Evolutionary conservation across 1,140 invertebrate genomes (phyloP), one percentile per base, ranked within the genome.

Genomic region (Antheraea mylitta): DNA sequence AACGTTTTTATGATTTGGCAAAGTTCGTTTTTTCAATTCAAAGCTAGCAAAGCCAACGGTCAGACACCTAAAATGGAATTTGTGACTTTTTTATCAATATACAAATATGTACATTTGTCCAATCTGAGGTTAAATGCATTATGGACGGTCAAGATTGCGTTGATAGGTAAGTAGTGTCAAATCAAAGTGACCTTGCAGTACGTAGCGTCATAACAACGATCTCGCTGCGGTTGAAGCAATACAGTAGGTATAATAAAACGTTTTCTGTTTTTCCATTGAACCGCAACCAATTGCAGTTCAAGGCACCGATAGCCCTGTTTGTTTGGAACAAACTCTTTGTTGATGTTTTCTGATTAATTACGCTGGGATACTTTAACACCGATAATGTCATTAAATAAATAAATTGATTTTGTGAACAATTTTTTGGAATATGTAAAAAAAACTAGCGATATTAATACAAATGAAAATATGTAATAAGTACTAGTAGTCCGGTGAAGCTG

Each of bases 141-240:
- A 42, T 11, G 38, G 7, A 42, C 38, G 62, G 67, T 18, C 45
- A 38, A 68, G 16, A 53, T 2, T 53, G 45, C 45, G 45, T 13
- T n/a, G 45, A 13, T n/a, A 53, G 45, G 45, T n/a, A 13, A 13
- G 45, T 13, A 53, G 45, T 69, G 74, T 67, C 69, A 67, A 66
- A 70, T 75, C 71, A 75, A 74, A 74, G 67, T 75, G 74, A 76
- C 74, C 71, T 71, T 73, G 64, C 59, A 60, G 45, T 53, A 8
- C 11, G 38, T 42, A n/a, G 45, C 45, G 45, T 53, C 45, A 53
- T 53, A 53, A 11, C 11, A 13, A 53, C 45, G 11, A 53, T 53
- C 45, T 53, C 45, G 16, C 16, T 30, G 22, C 61, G 18, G 16
- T 63, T 22, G 18, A 63, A 61, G 19, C 13, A 19, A 63, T 36